phyloP scores from a whole-genome alignment of 2,113 vertebrate genomes.

The Scolopax mira region DNA sequence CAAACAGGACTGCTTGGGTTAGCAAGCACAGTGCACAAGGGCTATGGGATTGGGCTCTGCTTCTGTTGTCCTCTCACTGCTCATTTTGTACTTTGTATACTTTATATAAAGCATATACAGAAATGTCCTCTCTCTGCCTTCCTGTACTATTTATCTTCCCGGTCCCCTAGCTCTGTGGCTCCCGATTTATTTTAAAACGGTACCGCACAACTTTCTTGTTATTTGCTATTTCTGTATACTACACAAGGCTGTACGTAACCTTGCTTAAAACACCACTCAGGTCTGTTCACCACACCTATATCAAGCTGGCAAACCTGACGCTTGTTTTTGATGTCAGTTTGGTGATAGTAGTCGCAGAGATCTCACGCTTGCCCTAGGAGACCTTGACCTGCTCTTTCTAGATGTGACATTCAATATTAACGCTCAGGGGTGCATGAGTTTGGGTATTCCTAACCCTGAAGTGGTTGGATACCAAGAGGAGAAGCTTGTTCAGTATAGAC shows the following conservation, averaged over 20 bases:
- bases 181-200: background rate
- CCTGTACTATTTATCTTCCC: background rate
- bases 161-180: accelerated
- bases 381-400: background rate
- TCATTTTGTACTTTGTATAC: accelerated
- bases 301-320: background rate
- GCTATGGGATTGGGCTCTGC: background rate
- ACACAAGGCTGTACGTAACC: background rate
- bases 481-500: background rate
- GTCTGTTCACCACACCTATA: background rate
- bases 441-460: background rate
- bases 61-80: accelerated
- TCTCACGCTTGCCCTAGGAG: background rate
- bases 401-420: background rate
- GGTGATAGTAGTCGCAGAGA: background rate
- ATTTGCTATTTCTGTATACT: background rate
- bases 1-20: no score
- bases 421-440: background rate
- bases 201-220: background rate
- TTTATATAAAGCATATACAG: background rate
- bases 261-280: background rate
- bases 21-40: accelerated
- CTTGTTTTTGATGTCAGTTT: background rate
- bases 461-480: background rate
- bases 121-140: accelerated